phyloP scores from a whole-genome alignment of 2,113 vertebrate species.

The Phyllostomus hastatus region DNA sequence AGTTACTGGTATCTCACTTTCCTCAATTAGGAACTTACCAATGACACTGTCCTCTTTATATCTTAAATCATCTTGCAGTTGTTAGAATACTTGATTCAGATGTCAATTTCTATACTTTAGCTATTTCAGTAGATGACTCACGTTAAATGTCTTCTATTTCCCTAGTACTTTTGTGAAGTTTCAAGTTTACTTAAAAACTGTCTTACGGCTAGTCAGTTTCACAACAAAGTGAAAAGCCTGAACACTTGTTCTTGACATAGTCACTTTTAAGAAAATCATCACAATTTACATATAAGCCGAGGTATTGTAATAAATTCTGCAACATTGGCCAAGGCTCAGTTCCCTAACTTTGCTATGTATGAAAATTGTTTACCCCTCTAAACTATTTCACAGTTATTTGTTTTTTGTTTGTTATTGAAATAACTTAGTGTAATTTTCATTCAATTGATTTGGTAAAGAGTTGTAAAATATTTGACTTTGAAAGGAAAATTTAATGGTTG shows the following conservation, averaged over 20 bases:
- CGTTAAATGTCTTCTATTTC: conserved; percentile 21
- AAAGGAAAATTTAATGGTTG: background rate
- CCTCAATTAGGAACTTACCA: conserved; percentile 39
- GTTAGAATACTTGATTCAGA: background rate
- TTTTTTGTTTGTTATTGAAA: background rate
- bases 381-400: background rate
- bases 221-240: conserved; percentile 36
- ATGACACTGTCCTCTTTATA: background rate
- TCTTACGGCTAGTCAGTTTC: background rate
- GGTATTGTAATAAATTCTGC: background rate
- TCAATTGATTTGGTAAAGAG: background rate
- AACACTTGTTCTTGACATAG: conserved; percentile 46
- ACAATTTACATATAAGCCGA: background rate
- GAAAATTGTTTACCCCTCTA: background rate
- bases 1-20: background rate
- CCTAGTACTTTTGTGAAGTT: conserved; percentile 18
- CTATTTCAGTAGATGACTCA: conserved; percentile 44
- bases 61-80: background rate
- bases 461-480: background rate
- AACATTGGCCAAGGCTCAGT: background rate
- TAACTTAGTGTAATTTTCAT: background rate
- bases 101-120: conserved; percentile 3
- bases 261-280: background rate
- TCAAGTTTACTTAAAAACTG: conserved; percentile 23
- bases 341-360: background rate